Evolutionary conservation across 2,113 vertebrate genomes (phyloP), one percentile per base, ranked within the genome.

Genomic region (Corydoras maculifer): DNA sequence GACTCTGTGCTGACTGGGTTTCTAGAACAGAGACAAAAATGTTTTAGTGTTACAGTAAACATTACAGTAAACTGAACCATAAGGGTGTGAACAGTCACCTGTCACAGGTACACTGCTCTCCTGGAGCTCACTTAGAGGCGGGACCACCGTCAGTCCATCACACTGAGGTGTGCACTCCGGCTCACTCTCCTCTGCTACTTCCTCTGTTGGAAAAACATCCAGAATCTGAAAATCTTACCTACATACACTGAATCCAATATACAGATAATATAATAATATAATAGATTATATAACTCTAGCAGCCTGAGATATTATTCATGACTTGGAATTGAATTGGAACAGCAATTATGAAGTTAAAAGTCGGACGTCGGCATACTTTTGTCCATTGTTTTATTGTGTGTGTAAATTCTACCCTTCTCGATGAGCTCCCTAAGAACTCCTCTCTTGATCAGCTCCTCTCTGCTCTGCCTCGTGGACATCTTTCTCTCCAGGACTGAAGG

Each of bases 361-460:
- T 4, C 35, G 7, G 7, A 43, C 1, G 9, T 53, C 51, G 3
- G 9, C 10, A 53, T 53, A 53, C 1, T 53, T 12, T 10, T 53
- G 13, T 10, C 10, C 51, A 12, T 10, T 53, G 13, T 10, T 9
- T 65, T 66, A 35, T 68, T 7, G n/a, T 13, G 18, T 1, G 6
- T 12, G 31, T 54, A 50, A 29, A 25, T 48, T 87, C 84, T 86
- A 98, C 95, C 96, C 93, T 95, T 98, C 74, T 98, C 96, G 65
- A 91, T 93, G 68, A 97, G 92, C 84, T 99, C 97, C 88, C 96
- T 96, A 80, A 99, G 82, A 62, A 99, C 91, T n/a, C 97, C 97
- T 80, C 96, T 91, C 85, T 95, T 97, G 86, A 99, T 99, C 72
- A 99, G 93, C 82, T 98, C 95, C 74, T 99, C 96, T 90, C 97